Conservation (phyloP, 2,113 vertebrate species). For the Symphodus melops region DNA sequence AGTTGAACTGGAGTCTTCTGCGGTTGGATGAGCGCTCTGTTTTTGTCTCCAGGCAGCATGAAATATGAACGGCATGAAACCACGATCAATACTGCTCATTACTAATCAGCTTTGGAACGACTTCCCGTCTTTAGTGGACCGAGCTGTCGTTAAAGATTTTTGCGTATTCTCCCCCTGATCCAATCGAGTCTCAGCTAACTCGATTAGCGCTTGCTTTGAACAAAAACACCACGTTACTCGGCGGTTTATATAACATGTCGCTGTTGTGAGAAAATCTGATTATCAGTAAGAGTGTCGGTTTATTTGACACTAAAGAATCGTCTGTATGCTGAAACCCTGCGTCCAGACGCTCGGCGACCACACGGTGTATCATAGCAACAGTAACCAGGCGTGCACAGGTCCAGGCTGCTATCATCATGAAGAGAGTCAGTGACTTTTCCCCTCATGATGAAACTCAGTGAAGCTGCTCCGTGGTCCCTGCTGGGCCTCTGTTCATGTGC, state of each 20-base stretch:
- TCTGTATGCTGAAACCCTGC: neutral
- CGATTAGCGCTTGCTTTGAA: neutral
- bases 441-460: too few species aligned
- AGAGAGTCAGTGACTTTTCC: too few species aligned
- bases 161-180: neutral
- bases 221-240: neutral
- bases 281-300: neutral
- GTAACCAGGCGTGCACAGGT: neutral
- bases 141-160: slow-evolving; percentile 24
- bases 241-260: neutral
- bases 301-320: neutral
- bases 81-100: slow-evolving; percentile 8
- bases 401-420: too few species aligned
- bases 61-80: slow-evolving; percentile 29
- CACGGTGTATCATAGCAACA: neutral
- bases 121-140: slow-evolving; percentile 11
- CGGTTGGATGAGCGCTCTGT: slow-evolving; percentile 17
- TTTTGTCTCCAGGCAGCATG: slow-evolving; percentile 21
- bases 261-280: neutral
- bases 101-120: slow-evolving; percentile 24
- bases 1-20: neutral
- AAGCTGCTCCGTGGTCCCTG: too few species aligned
- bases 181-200: neutral
- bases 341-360: neutral
- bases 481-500: too few species aligned